phyloP scores from a whole-genome alignment of 2,797 vertebrate genomes.

The Cynopterus sphinx region DNA sequence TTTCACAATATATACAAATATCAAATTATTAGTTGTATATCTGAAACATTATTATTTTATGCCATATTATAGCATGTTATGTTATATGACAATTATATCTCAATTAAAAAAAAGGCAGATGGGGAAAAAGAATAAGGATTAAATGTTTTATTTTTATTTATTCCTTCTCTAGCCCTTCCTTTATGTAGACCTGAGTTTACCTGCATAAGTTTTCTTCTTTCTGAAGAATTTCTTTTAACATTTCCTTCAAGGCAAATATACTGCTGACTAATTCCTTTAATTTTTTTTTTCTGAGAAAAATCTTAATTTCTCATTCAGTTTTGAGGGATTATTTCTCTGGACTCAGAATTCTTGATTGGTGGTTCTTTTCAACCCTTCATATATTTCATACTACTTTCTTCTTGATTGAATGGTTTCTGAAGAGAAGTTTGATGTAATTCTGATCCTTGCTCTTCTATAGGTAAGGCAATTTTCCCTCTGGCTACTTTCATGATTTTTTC shows the following conservation, averaged over 20 bases:
- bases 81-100: background rate
- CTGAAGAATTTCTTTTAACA: background rate
- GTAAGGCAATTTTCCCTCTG: background rate
- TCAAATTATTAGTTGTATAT: background rate
- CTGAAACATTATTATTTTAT: background rate
- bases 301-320: background rate
- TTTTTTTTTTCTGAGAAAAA: conserved; percentile 16
- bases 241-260: background rate
- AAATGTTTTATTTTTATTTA: background rate
- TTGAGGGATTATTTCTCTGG: background rate
- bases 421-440: background rate
- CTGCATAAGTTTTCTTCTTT: background rate
- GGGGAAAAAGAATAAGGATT: background rate
- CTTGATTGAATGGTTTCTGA: background rate
- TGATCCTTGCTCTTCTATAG: background rate
- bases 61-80: background rate
- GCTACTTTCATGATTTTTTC: background rate
- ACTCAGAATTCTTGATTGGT: background rate
- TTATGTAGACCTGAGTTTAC: background rate
- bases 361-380: background rate
- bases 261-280: background rate
- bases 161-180: background rate
- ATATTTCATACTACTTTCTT: background rate
- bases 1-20: background rate
- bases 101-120: background rate